Evolutionary conservation across 2,888 invertebrate species (phyloP).

Genomic region (Scaptomyza tumidula): DNA sequence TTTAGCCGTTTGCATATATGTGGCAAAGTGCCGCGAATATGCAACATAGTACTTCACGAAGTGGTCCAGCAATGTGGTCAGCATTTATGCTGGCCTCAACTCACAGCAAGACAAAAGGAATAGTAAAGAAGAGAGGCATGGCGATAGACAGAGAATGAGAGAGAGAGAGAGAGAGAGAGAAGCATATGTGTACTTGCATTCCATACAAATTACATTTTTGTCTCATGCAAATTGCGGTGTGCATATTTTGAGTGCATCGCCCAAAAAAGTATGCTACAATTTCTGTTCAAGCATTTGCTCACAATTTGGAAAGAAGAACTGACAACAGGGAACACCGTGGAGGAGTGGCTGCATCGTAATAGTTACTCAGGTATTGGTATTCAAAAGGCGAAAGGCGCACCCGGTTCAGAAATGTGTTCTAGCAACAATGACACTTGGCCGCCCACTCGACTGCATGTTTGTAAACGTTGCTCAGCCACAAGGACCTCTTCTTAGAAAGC

Average conservation of each 20-base stretch:
- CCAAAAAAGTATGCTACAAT: constrained; percentile 55
- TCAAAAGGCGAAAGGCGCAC: constrained; percentile 40
- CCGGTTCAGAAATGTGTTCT: constrained; percentile 53
- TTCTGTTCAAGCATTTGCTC: constrained; percentile 12
- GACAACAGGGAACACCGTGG: not conserved
- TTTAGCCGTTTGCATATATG: constrained; percentile 13
- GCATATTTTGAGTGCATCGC: constrained; percentile 48
- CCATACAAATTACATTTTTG: constrained; percentile 58
- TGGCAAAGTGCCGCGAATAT: constrained; percentile 37
- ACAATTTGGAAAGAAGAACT: not conserved
- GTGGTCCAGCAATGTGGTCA: constrained; percentile 37
- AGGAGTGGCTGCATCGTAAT: not conserved
- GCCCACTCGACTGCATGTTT: constrained; percentile 76
- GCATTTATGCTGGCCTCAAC: constrained; percentile 25
- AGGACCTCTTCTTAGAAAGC: constrained; percentile 71
- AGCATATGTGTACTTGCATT: constrained; percentile 39
- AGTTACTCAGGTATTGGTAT: constrained; percentile 41
- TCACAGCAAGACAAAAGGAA: not conserved
- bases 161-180: not conserved
- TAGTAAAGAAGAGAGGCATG: not conserved
- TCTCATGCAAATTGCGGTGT: constrained; percentile 57
- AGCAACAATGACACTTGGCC: constrained; percentile 75
- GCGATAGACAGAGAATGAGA: no score
- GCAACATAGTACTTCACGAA: constrained; percentile 23
- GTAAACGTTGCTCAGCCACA: constrained; percentile 79